A percentile compares a stretch with the other conserved stretches of the same genome.
Evolutionary conservation across 2,113 vertebrate species (phyloP).

Genomic region (Hyla sarda): DNA sequence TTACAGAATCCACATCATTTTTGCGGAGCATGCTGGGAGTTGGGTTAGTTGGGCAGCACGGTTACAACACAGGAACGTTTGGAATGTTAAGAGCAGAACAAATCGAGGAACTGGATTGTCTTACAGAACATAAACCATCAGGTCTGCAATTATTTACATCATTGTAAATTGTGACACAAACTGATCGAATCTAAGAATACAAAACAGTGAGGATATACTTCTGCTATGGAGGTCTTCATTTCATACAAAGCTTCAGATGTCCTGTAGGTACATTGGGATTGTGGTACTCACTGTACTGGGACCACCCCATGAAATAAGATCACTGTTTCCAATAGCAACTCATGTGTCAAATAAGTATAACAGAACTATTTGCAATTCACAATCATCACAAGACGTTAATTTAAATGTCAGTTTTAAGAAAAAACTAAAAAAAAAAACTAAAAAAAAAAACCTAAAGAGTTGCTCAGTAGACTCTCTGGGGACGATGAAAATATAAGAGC

Average conservation of each 20-base stretch:
- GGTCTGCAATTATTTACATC: constrained; percentile 5
- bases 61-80: constrained; percentile 1
- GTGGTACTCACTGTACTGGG: background rate
- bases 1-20: background rate
- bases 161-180: constrained; percentile 3
- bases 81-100: background rate
- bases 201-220: background rate
- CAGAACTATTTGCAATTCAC: constrained; percentile 69
- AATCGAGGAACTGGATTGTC: background rate
- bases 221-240: constrained; percentile 6
- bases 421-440: too few relatives aligned
- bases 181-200: background rate
- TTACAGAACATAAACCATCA: constrained; percentile 1
- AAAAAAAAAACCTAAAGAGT: constrained; percentile 74
- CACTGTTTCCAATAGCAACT: constrained; percentile 63
- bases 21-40: background rate
- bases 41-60: background rate
- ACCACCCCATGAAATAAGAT: background rate
- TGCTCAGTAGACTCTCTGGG: constrained; percentile 70
- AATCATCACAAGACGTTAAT: constrained; percentile 73
- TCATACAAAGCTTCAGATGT: background rate
- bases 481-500: constrained; percentile 71
- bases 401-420: too few relatives aligned
- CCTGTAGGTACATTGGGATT: background rate
- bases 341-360: constrained; percentile 64